phyloP scores from a whole-genome alignment of 2,797 vertebrate genomes.

The Decapterus maruadsi region DNA sequence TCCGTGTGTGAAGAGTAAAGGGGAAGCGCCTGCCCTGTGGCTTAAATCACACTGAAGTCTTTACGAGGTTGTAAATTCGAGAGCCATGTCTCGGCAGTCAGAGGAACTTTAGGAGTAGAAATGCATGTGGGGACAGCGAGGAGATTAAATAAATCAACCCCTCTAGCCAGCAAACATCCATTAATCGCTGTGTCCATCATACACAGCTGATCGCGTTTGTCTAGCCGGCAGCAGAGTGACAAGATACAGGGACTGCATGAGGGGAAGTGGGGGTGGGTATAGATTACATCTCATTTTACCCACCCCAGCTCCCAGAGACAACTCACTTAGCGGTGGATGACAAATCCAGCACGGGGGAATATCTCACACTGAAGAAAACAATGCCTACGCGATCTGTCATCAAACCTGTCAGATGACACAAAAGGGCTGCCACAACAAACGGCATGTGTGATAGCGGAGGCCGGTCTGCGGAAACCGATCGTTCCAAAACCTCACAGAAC shows the following conservation, averaged over 20 bases:
- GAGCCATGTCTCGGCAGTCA: constrained; percentile 70
- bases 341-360: constrained; percentile 67
- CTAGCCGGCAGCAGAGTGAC: constrained; percentile 47
- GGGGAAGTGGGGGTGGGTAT: constrained; percentile 25
- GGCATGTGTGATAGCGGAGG: constrained; percentile 51
- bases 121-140: constrained; percentile 59
- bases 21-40: constrained; percentile 32
- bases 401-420: constrained; percentile 71
- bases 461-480: constrained; percentile 45
- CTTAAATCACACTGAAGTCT: constrained; percentile 83
- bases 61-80: constrained; percentile 83
- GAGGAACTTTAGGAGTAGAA: constrained; percentile 74
- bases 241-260: constrained; percentile 55
- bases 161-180: constrained; percentile 58
- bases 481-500: constrained; percentile 32
- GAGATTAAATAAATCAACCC: constrained; percentile 79
- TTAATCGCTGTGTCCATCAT: constrained; percentile 80
- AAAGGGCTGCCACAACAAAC: constrained; percentile 73
- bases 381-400: constrained; percentile 76
- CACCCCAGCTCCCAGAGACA: constrained; percentile 57
- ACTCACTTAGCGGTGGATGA: constrained; percentile 74
- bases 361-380: constrained; percentile 61
- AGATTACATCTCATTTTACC: constrained; percentile 77
- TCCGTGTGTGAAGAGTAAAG: constrained; percentile 30
- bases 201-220: constrained; percentile 65